Base-by-base conservation (phyloP, 2,113 vertebrate species). In the Mustela nigripes region DNA sequence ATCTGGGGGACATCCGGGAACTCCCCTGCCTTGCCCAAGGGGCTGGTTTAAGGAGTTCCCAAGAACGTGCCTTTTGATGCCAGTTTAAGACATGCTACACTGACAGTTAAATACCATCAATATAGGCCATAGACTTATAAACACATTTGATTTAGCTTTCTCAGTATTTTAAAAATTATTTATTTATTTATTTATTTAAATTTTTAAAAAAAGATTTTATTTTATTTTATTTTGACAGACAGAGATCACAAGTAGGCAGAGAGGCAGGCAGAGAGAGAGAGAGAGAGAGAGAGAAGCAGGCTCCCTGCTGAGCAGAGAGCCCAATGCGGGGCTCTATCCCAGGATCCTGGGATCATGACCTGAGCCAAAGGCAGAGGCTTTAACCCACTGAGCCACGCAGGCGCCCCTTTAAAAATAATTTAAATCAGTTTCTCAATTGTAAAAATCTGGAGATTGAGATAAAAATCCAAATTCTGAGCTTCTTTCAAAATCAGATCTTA, bases 401-500 rank as follows among this genome's bases (percentile, higher is more conserved):
- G 42, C 42, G 5, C 42, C 42, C 4, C 89, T 94, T 95, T 22
- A 65, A 94, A 97, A 97, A 87, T 88, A 94, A 85, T 95, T 92
- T 89, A 87, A 91, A 39, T 39, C 31, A 91, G 42, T 63, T 90
- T n/a, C 84, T 67, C 89, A 94, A 84, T 69, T 10, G 58, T 60
- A 60, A 24, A 60, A 60, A 60, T 60, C 58, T 60, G 58, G 53
- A 96, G n/a, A 92, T 96, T 92, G 85, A 94, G 28, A 74, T 67
- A 97, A 60, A 96, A 97, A 88, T 76, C 97, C 24, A 92, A 74
- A 91, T 86, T 97, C 31, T 62, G 42, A 67, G 31, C 78, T 92
- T 95, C 86, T 96, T 96, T 93, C n/a, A 96, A 91, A 91, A 93
- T 95, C 48, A 89, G 60, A 95, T 73, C 89, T 97, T 58, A 92